Base-by-base conservation (phyloP, 2,888 invertebrate species). In the Sipha maydis region DNA sequence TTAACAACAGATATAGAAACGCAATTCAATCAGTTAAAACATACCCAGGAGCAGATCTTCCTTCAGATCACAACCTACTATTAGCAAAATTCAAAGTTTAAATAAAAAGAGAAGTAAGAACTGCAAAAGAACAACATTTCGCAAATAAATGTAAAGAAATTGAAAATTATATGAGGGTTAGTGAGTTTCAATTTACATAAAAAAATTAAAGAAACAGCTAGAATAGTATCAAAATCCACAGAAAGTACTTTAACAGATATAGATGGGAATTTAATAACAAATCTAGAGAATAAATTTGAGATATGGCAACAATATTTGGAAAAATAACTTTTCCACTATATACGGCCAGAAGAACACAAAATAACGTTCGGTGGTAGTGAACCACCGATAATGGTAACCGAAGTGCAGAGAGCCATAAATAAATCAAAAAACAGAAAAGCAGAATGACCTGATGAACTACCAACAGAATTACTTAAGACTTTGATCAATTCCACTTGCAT, bases 351-450 rank as follows among this genome's bases (percentile, higher is more conserved):
- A 73, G 11, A 73, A n/a, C 3, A 73, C 73, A 3, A 9, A 34
- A 31, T 73, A 73, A 73, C 34, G 9, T 73, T 73, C 41, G 19
- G 3, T 76, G 76, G 3, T 76, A 41, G n/a, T 25, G n/a, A n/a
- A n/a, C n/a, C n/a, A n/a, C n/a, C n/a, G n/a, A n/a, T 17, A 89
- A 90, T n/a, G n/a, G n/a, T n/a, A n/a, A n/a, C n/a, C n/a, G n/a
- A n/a, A 80, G 89, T 90, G 56, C 61, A 61, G 75, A 61, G 77
- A n/a, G 89, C 90, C 17, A 77, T 90, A 21, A 86, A 79, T 31
- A 83, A 79, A 11, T 28, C 82, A 48, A 90, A 90, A 89, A 78
- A 69, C 41, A 86, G 90, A 34, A 90, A 90, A 90, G 89, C 90
- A 31, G 88, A 89, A 21, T 90, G 90, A 78, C 90, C 90, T 31